Percentiles rank a stretch among this genome's conserved stretches.
Evolutionary conservation across 2,113 vertebrate genomes (phyloP).

Genomic region (Struthidea cinerea): DNA sequence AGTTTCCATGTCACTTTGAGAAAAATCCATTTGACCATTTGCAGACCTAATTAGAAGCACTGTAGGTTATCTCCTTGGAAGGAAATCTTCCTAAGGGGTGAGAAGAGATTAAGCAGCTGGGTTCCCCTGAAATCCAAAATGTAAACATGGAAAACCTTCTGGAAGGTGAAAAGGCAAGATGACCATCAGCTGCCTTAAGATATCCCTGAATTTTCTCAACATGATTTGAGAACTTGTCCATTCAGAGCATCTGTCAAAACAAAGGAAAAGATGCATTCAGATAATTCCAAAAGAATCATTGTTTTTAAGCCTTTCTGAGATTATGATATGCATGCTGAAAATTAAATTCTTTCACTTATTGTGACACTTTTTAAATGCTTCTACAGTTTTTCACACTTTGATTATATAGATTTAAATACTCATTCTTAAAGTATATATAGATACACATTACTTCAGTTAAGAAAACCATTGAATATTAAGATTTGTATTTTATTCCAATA

Average conservation of each 20-base stretch:
- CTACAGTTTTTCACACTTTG: neutral
- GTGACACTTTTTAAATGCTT: neutral
- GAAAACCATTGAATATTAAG: neutral
- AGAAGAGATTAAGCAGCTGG: constrained; percentile 70
- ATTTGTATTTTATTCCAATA: neutral
- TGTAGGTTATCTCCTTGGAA: constrained; percentile 53
- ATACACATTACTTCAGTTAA: neutral
- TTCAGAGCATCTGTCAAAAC: constrained; percentile 67
- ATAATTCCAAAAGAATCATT: neutral
- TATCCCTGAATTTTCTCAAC: neutral
- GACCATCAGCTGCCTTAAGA: neutral
- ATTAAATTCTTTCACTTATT: neutral
- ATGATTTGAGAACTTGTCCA: neutral
- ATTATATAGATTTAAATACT: neutral
- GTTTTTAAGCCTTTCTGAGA: neutral
- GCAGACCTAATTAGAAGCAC: constrained; percentile 65
- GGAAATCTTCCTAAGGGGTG: constrained; percentile 62
- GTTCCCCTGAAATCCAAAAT: constrained; percentile 67
- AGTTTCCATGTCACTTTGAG: neutral
- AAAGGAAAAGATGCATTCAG: constrained; percentile 27
- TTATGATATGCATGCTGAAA: neutral
- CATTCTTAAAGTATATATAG: neutral
- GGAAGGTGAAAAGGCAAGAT: constrained; percentile 55
- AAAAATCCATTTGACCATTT: constrained; percentile 44
- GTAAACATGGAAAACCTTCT: constrained; percentile 68